Percentiles rank a stretch among this genome's conserved stretches.
Evolutionary conservation across 1,140 invertebrate genomes (phyloP).

Genomic region (Diorhabda elongata): DNA sequence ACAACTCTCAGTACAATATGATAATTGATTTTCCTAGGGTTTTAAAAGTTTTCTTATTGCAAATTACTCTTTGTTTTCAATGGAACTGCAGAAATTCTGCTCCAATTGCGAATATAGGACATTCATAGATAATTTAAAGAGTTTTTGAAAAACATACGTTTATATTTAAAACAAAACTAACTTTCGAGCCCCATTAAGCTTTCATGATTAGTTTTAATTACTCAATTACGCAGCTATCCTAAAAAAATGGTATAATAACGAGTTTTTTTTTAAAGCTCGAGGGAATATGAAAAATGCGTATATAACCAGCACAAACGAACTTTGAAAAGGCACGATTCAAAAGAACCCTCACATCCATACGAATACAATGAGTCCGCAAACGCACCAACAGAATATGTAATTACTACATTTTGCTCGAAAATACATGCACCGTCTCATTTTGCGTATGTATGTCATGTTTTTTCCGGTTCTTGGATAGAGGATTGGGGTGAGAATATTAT

Average conservation of each 20-base stretch:
- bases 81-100: too few relatives aligned
- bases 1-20: too few relatives aligned
- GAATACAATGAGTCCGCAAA: slow-evolving; percentile 1
- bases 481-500: background rate
- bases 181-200: too few relatives aligned
- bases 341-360: background rate
- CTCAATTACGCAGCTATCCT: slow-evolving; percentile 2
- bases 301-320: background rate
- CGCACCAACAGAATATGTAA: background rate
- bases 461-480: background rate
- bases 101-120: too few relatives aligned
- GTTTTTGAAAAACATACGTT: too few relatives aligned
- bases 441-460: slow-evolving; percentile 2
- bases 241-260: background rate
- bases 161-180: too few relatives aligned
- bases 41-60: too few relatives aligned
- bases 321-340: background rate
- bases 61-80: too few relatives aligned
- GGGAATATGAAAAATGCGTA: slow-evolving; percentile 2
- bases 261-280: background rate
- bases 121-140: too few relatives aligned
- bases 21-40: too few relatives aligned
- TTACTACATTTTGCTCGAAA: slow-evolving; percentile 2
- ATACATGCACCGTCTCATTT: slow-evolving; percentile 1
- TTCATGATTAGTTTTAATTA: background rate